Conservation (phyloP, 2,888 invertebrate genomes). For the Eupithecia centaureata region DNA sequence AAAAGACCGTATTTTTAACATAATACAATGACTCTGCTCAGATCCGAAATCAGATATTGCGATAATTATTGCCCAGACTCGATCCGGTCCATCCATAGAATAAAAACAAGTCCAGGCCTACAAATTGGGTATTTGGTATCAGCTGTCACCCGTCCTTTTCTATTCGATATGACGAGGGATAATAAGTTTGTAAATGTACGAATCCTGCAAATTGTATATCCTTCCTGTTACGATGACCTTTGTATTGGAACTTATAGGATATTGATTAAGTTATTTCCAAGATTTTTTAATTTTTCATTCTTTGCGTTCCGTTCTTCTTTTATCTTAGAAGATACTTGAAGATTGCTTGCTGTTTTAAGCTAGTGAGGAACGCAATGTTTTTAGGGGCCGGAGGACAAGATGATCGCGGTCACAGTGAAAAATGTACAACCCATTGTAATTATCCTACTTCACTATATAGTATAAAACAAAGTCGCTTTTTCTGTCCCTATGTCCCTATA, state of each 20-base stretch:
- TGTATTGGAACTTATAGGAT: conserved; percentile 6
- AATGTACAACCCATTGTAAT: too few species aligned
- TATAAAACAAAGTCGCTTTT: too few species aligned
- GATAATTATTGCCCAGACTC: conserved; percentile 29
- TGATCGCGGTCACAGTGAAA: too few species aligned
- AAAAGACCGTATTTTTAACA: neutral
- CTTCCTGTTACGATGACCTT: conserved; percentile 19
- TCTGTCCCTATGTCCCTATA: too few species aligned
- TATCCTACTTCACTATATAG: too few species aligned
- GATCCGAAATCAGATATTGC: conserved; percentile 22
- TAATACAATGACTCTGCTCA: conserved; percentile 2
- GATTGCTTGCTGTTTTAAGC: too few species aligned
- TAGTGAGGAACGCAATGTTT: too few species aligned
- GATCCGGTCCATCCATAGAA: conserved; percentile 18
- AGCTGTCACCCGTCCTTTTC: conserved; percentile 52
- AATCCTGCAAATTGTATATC: conserved; percentile 32
- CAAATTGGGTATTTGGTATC: conserved; percentile 52
- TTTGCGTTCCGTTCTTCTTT: too few species aligned
- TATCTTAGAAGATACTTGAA: too few species aligned
- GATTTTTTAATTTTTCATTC: too few species aligned
- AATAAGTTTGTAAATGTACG: conserved; percentile 49
- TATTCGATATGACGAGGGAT: conserved; percentile 58
- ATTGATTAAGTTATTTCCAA: neutral
- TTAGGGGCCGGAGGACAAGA: too few species aligned
- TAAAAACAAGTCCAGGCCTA: conserved; percentile 39